Conservation (phyloP, 2,113 vertebrate genomes). For the Oreochromis spilurus region DNA sequence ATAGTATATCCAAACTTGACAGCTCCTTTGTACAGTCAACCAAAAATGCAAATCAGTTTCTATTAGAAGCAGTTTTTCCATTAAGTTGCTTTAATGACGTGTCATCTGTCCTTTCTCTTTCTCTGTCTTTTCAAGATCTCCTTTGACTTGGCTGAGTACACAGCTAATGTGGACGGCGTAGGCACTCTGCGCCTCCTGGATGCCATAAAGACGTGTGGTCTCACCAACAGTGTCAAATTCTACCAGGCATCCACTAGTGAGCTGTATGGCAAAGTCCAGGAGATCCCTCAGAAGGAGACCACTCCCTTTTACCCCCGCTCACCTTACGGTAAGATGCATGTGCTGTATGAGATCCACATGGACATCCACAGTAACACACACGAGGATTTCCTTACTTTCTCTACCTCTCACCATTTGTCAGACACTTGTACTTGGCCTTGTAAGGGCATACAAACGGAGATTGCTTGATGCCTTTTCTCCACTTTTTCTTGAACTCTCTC, state of each 20-base stretch:
- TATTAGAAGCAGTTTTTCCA: background rate
- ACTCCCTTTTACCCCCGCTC: constrained; percentile 98
- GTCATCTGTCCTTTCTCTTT: background rate
- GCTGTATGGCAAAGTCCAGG: constrained; percentile 96
- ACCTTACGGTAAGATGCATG: constrained; percentile 82
- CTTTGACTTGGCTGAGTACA: constrained; percentile 96
- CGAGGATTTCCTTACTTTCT: background rate
- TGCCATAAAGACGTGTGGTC: constrained; percentile 92
- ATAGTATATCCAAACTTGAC: background rate
- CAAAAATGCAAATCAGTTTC: background rate
- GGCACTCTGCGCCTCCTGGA: constrained; percentile 92
- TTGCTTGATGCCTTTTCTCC: background rate
- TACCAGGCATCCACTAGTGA: constrained; percentile 99
- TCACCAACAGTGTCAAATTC: constrained; percentile 87
- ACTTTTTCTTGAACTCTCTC: background rate
- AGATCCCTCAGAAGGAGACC: constrained; percentile 95
- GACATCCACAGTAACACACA: background rate
- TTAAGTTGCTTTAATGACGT: background rate
- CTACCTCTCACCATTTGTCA: background rate
- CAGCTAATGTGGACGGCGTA: constrained; percentile 93
- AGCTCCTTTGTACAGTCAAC: background rate
- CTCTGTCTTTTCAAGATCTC: constrained; percentile 79
- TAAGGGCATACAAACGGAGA: background rate
- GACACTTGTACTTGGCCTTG: background rate
- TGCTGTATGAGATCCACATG: background rate